Conservation (phyloP, 2,113 vertebrate species). For the Podarcis muralis region DNA sequence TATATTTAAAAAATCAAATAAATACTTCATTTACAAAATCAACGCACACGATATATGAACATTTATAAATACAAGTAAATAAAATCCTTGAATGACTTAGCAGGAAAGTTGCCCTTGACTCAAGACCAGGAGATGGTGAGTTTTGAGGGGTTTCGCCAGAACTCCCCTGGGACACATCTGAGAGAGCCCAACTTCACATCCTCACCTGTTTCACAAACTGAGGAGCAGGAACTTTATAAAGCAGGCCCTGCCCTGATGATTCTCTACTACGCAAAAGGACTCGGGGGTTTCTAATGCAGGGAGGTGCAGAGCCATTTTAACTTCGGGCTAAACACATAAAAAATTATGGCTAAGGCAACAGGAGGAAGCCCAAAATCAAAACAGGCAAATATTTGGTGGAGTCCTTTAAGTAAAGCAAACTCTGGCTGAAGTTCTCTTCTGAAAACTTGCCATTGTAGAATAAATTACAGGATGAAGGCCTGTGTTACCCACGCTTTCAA, state of each 20-base stretch:
- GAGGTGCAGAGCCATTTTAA: background rate
- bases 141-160: background rate
- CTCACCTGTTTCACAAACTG: background rate
- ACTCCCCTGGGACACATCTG: background rate
- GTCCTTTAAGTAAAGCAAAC: background rate
- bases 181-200: background rate
- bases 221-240: too few relatives aligned
- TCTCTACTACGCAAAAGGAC: background rate
- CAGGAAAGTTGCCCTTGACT: background rate
- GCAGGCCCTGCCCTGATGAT: background rate
- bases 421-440: background rate
- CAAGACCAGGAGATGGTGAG: background rate
- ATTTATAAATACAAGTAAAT: background rate
- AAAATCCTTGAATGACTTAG: background rate
- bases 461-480: too few relatives aligned
- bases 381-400: too few relatives aligned
- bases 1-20: background rate
- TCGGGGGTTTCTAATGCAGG: background rate
- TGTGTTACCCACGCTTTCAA: too few relatives aligned
- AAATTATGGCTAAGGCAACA: background rate
- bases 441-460: background rate
- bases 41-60: too few relatives aligned
- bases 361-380: too few relatives aligned
- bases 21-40: background rate
- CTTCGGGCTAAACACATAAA: background rate